Evolutionary conservation across 2,797 vertebrate species (phyloP), one percentile per base, ranked within the genome.

Genomic region (Anomalospiza imberbis): DNA sequence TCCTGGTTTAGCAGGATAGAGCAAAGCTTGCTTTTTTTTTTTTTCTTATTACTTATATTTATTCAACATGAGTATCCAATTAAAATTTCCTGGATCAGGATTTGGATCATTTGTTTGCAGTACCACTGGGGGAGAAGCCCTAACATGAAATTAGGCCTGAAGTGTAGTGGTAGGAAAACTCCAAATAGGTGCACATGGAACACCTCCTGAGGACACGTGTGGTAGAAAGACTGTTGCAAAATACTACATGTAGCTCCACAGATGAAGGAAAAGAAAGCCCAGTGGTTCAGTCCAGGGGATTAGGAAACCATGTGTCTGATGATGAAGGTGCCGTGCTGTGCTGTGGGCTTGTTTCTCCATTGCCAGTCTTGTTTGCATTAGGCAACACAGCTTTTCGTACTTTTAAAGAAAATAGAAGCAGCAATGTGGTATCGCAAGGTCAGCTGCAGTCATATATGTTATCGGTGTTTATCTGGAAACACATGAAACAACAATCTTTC

Each of bases 361-460:
- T 57, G 79, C 13, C 71, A n/a, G 31, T 20, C 42, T 83, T 75
- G 31, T 72, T 83, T 93, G 50, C 17, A 18, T 54, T 79, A 88
- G 40, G 24, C 25, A 85, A 42, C n/a, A 62, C 34, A 91, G 58
- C 20, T 72, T 91, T 84, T 75, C 77, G 50, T 77, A 54, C 40
- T 90, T 90, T 60, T 53, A 90, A 94, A 90, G 55, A 79, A 89
- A 91, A 85, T 11, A 67, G 48, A 61, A 61, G 57, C 45, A 93
- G 34, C 53, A 83, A 53, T 47, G 70, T 12, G 31, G 45, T 93
- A 51, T 73, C 26, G 17, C 40, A 66, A 89, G 47, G 85, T 91
- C 71, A 86, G 70, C 85, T 86, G 58, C 53, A 76, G 40, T 60
- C 58, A 34, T 61, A 1, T 7, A 19, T 70, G 48, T 73, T 93